A percentile compares a stretch with the other conserved stretches of the same genome.
These are phyloP conservation scores for Parasteatoda lunata DNA, from an alignment of 2,888 invertebrate species.

Conservation along the genomic window DNA sequence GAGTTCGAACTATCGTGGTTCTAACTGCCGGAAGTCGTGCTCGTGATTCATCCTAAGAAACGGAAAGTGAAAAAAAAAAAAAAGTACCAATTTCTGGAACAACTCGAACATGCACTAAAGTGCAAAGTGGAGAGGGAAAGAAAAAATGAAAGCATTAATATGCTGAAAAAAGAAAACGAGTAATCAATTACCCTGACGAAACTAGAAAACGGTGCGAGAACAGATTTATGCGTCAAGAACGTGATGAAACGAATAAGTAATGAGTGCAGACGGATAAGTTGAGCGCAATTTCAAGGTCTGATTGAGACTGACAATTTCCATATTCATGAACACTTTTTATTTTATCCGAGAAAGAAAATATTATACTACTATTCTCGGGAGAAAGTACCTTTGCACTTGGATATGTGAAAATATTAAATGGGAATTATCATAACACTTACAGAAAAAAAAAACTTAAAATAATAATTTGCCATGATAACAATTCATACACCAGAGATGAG, in stretches of 20 bases:
- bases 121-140: not conserved
- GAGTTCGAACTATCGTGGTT: not conserved
- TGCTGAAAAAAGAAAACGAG: not conserved
- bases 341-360: too few relatives aligned
- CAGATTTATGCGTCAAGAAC: slow-evolving; percentile 47
- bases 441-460: too few relatives aligned
- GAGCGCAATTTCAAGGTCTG: slow-evolving; percentile 30
- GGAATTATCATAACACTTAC: too few relatives aligned
- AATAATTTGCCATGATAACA: too few relatives aligned
- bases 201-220: slow-evolving; percentile 34
- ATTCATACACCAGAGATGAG: too few relatives aligned
- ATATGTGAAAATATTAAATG: too few relatives aligned
- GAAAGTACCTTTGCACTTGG: too few relatives aligned
- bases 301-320: slow-evolving; percentile 7
- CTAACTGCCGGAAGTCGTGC: slow-evolving; percentile 35
- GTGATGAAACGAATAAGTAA: slow-evolving; percentile 53
- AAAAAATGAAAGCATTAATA: not conserved
- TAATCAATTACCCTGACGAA: slow-evolving; percentile 47
- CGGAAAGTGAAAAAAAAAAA: not conserved
- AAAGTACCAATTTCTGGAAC: not conserved
- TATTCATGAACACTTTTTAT: slow-evolving; percentile 27
- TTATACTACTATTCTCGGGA: too few relatives aligned
- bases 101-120: not conserved
- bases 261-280: slow-evolving; percentile 10
- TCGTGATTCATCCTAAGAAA: slow-evolving; percentile 33